A percentile compares a stretch with the other conserved stretches of the same genome.
Conservation (phyloP, 2,797 vertebrate species). For the Lacerta viridis region DNA sequence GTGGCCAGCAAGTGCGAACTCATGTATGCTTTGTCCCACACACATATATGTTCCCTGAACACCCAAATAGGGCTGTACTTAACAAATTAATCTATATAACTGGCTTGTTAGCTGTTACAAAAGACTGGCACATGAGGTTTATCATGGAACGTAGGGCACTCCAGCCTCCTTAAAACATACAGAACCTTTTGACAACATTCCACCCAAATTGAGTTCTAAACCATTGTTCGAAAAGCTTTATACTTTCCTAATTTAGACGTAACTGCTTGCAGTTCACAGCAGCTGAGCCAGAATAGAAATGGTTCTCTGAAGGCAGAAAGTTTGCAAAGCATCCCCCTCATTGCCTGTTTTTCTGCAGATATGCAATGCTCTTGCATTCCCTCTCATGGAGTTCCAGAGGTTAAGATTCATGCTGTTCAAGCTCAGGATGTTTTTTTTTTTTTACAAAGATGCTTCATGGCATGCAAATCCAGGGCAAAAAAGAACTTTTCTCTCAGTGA, state of each 20-base stretch:
- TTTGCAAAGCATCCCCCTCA: not conserved
- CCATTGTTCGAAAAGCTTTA: not conserved
- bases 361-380: not conserved
- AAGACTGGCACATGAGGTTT: too few species aligned
- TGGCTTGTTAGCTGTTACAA: too few species aligned
- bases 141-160: too few species aligned
- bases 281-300: not conserved
- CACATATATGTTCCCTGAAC: too few species aligned
- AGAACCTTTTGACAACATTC: not conserved
- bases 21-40: too few species aligned
- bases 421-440: not conserved
- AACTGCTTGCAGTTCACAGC: not conserved
- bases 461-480: not conserved
- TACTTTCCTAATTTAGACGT: not conserved
- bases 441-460: not conserved
- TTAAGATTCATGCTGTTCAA: not conserved
- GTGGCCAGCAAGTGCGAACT: too few species aligned
- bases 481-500: not conserved
- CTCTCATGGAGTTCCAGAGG: not conserved
- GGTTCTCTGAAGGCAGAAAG: not conserved
- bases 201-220: not conserved
- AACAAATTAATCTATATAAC: too few species aligned
- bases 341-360: not conserved
- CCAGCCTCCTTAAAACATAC: too few species aligned
- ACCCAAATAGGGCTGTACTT: too few species aligned